Evolutionary conservation across 1,140 invertebrate species (phyloP).

Genomic region (Drosophila sp.): DNA sequence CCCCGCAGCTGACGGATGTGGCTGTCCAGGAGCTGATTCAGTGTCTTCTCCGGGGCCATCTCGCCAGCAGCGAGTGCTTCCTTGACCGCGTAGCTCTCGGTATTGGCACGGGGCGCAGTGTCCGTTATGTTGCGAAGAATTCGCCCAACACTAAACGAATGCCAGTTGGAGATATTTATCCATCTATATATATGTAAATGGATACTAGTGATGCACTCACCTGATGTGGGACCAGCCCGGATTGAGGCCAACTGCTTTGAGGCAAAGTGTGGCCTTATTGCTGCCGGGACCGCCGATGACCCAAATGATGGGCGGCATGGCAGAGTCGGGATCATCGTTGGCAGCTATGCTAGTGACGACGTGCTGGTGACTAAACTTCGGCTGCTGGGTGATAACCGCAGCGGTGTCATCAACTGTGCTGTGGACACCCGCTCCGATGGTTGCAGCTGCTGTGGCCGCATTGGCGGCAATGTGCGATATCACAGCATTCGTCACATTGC

Average conservation of each 20-base stretch:
- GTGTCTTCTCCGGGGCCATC: conserved; percentile 89
- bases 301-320: conserved; percentile 89
- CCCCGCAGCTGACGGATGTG: conserved; percentile 85
- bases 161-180: not conserved
- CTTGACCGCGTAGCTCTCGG: conserved; percentile 85
- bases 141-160: conserved; percentile 87
- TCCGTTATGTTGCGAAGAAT: conserved; percentile 89
- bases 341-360: conserved; percentile 69
- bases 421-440: conserved; percentile 18
- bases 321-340: conserved; percentile 56
- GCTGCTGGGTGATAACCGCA: conserved; percentile 70
- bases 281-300: conserved; percentile 93
- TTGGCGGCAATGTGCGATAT: conserved; percentile 53
- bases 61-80: conserved; percentile 92
- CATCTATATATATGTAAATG: not conserved
- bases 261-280: conserved; percentile 90
- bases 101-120: conserved; percentile 86
- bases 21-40: conserved; percentile 88
- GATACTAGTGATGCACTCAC: conserved; percentile 62
- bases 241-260: conserved; percentile 88
- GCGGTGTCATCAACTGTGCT: conserved; percentile 61
- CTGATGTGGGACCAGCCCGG: conserved; percentile 91
- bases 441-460: conserved; percentile 33
- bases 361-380: conserved; percentile 49
- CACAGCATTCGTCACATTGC: conserved; percentile 57